phyloP scores from a whole-genome alignment of 2,113 vertebrate genomes.

The Zootoca vivipara region DNA sequence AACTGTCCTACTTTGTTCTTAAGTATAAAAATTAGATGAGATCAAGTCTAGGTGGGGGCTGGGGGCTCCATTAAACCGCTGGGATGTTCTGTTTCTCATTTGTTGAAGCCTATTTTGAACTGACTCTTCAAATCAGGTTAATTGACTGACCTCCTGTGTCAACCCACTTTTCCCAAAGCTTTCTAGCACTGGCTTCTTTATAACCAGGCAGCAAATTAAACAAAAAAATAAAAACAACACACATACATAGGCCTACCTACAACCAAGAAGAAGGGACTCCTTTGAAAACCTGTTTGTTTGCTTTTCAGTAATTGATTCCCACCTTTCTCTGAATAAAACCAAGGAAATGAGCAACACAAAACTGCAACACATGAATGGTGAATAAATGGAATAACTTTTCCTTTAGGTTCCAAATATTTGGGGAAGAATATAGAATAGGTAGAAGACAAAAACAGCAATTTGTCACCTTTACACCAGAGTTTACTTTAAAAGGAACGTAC shows the following conservation, averaged over 20 bases:
- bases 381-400: not conserved
- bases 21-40: not conserved
- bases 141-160: conserved; percentile 58
- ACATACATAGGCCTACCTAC: too few relatives aligned
- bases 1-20: not conserved
- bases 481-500: not conserved
- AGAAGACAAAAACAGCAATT: not conserved
- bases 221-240: not conserved
- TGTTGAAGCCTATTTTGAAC: conserved; percentile 12
- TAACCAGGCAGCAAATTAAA: conserved; percentile 24
- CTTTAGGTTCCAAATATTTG: not conserved
- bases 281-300: not conserved
- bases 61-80: not conserved
- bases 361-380: not conserved
- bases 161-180: conserved; percentile 20
- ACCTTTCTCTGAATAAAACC: not conserved
- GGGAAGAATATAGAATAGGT: too few relatives aligned
- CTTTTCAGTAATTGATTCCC: not conserved
- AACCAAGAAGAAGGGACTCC: not conserved
- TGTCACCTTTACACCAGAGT: not conserved
- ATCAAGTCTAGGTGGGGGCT: conserved; percentile 34
- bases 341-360: not conserved
- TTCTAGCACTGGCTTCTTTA: conserved; percentile 49
- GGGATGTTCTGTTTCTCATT: conserved; percentile 22
- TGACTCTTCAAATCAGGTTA: conserved; percentile 44